Base-by-base conservation (phyloP, 1,140 invertebrate species). In the Trachymyrmex cornetzi region DNA sequence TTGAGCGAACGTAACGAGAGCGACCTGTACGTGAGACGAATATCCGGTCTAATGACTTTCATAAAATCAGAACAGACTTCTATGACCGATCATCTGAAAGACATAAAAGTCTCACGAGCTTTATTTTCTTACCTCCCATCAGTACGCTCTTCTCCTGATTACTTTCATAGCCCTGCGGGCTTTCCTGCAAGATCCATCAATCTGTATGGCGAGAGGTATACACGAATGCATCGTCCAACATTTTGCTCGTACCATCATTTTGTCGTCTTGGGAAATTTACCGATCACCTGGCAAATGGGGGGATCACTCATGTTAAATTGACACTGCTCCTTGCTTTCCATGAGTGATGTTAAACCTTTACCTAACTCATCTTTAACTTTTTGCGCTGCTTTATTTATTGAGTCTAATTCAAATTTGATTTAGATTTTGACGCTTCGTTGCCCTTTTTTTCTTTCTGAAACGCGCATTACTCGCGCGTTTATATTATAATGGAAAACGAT, bases 221-320 rank as follows among this genome's bases (percentile, higher is more conserved):
- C 74, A 79, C 77, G 82, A 89, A 82, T 87, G 85, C 72, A 79
- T 87, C 77, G 59, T 89, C 79, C 63, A 80, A 81, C 84, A 67
- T 57, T 66, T 59, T 50, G 38, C 84, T 59, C 11, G 44, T 75
- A 69, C 34, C 63, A 74, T 44, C 50, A 86, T 85, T 79, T 89
- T 86, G 77, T 84, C 85, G 59, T 79, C 88, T n/a, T 74, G 88
- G 67, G 85, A 89, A 89, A 89, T 90, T 90, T 87, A 84, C 74
- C 85, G 80, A 88, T 84, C 66, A 74, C 55, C 24, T 59, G n/a
- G 3, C 38, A 71, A 81, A 81, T 71, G 30, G 30, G 16, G 6
- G n/a, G 30, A 71, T 81, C 48, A 19, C 0, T 55, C 64, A 19
- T 69, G 57, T 24, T 63, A 63, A 77, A 63, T 48, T 63, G 34